Conservation (phyloP, 2,888 invertebrate genomes). For the Ryuthela nishihirai region DNA sequence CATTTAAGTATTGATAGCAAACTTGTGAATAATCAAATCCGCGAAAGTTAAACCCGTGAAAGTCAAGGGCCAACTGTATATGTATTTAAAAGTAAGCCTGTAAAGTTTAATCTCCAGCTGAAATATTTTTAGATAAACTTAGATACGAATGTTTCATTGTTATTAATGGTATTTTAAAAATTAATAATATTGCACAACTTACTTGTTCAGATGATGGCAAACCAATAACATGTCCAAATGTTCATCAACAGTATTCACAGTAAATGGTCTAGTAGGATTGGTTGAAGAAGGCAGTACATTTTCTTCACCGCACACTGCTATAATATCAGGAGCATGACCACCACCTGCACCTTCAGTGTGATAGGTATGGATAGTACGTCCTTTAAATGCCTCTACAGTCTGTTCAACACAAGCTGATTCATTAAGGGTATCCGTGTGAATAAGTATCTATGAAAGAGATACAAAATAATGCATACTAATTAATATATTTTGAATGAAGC, state of each 20-base stretch:
- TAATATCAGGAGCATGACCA: constrained; percentile 48
- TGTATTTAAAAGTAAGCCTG: too few species aligned
- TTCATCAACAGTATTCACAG: constrained; percentile 49
- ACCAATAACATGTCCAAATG: constrained; percentile 50
- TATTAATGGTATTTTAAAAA: too few species aligned
- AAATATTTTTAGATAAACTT: too few species aligned
- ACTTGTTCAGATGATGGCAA: constrained; percentile 50
- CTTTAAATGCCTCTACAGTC: constrained; percentile 46
- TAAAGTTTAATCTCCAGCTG: too few species aligned
- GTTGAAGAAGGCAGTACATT: constrained; percentile 49
- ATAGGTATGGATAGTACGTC: constrained; percentile 49
- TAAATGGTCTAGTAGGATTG: constrained; percentile 49
- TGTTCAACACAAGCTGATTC: constrained; percentile 49
- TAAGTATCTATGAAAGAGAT: constrained; percentile 44
- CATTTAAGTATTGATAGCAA: too few species aligned
- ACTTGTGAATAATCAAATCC: too few species aligned
- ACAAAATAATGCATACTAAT: neutral
- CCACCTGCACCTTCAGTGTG: constrained; percentile 51
- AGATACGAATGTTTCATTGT: too few species aligned
- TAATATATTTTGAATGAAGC: too few species aligned
- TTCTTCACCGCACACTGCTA: constrained; percentile 46
- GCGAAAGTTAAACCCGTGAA: too few species aligned
- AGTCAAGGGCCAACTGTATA: too few species aligned
- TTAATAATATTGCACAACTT: too few species aligned
- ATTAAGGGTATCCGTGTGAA: constrained; percentile 50